phyloP scores from a whole-genome alignment of 2,113 vertebrate species.

The Cariama cristata region DNA sequence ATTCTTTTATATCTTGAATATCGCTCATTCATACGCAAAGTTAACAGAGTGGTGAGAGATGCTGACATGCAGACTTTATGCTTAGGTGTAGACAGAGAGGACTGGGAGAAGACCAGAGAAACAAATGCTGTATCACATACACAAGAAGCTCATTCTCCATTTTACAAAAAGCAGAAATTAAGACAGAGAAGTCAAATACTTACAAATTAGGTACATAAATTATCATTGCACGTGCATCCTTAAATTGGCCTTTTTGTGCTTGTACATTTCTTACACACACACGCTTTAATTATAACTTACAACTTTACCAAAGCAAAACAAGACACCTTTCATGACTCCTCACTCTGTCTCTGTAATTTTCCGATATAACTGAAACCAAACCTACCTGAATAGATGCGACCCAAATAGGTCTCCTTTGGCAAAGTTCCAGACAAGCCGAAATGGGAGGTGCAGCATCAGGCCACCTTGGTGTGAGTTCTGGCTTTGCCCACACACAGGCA shows the following conservation, averaged over 20 bases:
- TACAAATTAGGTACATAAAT: background rate
- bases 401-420: background rate
- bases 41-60: background rate
- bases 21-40: background rate
- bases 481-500: background rate
- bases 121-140: background rate
- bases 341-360: background rate
- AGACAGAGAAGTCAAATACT: background rate
- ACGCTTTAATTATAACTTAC: background rate
- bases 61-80: background rate
- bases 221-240: background rate
- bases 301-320: background rate
- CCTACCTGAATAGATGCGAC: background rate
- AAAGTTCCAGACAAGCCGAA: background rate
- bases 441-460: background rate
- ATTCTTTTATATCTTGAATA: background rate
- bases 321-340: background rate
- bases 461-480: background rate
- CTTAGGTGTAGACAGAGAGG: background rate
- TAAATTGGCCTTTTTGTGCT: background rate
- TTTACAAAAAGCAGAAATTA: background rate
- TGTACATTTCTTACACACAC: background rate
- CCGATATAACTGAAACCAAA: background rate
- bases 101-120: background rate
- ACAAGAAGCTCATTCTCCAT: background rate